Conservation (phyloP, 2,113 vertebrate species). For the Lophochroa leadbeateri region DNA sequence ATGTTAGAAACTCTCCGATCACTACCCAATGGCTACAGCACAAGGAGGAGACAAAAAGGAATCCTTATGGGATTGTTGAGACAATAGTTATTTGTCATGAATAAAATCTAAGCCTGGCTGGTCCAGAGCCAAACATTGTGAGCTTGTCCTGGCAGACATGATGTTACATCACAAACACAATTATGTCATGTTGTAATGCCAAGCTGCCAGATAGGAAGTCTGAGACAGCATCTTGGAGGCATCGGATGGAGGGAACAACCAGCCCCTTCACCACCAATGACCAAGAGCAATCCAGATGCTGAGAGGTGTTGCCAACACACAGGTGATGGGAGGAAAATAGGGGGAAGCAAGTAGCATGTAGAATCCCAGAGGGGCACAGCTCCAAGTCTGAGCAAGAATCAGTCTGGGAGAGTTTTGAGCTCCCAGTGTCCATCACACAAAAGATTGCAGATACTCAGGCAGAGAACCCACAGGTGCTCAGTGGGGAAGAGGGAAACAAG, state of each 20-base stretch:
- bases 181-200: neutral
- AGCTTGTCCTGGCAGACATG: constrained; percentile 44
- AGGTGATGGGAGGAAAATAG: neutral
- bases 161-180: neutral
- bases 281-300: neutral
- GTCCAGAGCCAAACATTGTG: neutral
- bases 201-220: neutral
- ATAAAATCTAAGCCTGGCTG: neutral
- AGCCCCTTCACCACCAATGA: accelerated
- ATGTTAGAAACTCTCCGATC: neutral
- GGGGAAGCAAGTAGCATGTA: neutral
- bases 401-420: accelerated
- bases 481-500: neutral
- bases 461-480: accelerated
- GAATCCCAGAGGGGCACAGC: accelerated
- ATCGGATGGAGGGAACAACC: neutral
- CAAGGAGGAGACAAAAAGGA: neutral
- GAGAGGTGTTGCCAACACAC: neutral
- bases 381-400: neutral
- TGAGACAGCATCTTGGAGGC: neutral
- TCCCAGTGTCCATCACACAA: neutral
- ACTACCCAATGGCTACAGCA: neutral
- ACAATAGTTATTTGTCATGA: constrained; percentile 37
- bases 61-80: neutral
- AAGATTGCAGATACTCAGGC: neutral